Evolutionary conservation across 2,797 vertebrate species (phyloP).

Genomic region (Thripadectes ignobilis): DNA sequence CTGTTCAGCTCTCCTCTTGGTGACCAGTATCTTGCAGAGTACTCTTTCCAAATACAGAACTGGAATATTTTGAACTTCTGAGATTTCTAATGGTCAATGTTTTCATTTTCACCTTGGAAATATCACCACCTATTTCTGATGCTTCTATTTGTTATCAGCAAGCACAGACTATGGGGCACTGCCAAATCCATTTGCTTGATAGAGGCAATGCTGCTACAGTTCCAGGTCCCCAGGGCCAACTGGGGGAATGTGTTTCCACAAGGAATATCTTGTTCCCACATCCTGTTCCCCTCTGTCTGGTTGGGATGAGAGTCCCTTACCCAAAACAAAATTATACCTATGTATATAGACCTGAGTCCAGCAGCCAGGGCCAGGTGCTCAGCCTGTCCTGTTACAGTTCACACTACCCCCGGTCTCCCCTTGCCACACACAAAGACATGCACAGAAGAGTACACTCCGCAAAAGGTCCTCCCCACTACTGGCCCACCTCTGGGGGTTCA

Average conservation of each 20-base stretch:
- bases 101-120: background rate
- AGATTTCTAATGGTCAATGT: background rate
- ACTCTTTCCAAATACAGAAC: background rate
- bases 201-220: background rate
- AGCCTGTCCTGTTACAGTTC: background rate
- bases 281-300: background rate
- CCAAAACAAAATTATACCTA: rapidly evolving
- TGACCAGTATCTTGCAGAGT: background rate
- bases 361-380: too few species aligned
- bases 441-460: rapidly evolving
- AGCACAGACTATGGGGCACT: background rate
- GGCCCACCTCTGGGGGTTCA: background rate
- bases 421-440: rapidly evolving
- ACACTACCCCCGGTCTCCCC: rapidly evolving
- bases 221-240: background rate
- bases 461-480: background rate
- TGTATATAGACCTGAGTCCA: background rate
- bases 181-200: rapidly evolving
- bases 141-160: background rate
- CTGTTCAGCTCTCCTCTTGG: background rate
- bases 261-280: too few species aligned
- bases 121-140: background rate
- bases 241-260: too few species aligned
- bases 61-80: background rate
- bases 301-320: background rate